Evolutionary conservation across 2,888 invertebrate genomes (phyloP), one percentile per base, ranked within the genome.

Genomic region (Mesorhabditis spiculigera): DNA sequence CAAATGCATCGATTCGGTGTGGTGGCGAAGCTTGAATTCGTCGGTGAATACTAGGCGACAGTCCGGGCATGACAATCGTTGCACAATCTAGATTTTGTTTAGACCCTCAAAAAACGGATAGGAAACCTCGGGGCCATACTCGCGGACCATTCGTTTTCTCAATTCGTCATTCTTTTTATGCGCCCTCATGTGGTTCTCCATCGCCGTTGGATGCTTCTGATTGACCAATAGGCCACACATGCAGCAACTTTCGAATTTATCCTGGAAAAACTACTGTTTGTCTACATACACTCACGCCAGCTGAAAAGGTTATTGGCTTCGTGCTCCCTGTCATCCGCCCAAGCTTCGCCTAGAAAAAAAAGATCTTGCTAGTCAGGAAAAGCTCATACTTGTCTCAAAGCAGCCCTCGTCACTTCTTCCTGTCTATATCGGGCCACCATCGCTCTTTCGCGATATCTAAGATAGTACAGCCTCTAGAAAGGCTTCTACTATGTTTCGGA

Each of bases 111-210:
- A 63, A 63, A 13, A 28, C 28, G 58, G n/a, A 50, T 50, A 66
- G 62, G 63, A 62, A 62, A 78, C 79, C 68, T 76, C 78, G 2
- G 73, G 68, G 43, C 82, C 82, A 67, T 75, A 78, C 0, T 68
- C 68, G 43, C 73, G 69, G 5, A 82, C 68, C 16, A 82, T 68
- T 4, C 73, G 71, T 10, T 74, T 66, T 43, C 78, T 71, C 66
- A 82, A 70, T 67, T 82, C 77, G 44, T 82, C 81, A 70, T 82
- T 82, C 68, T 79, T 82, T 71, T 80, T 78, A 69, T 82, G 82
- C 4, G 81, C 82, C 58, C 76, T 64, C 64, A 80, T 74, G 70
- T 82, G 82, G 16, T 77, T 77, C 41, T 80, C 80, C 75, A 79
- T 74, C 13, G 82, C 82, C 13, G 76, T 77, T 28, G 80, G 80